Percentiles rank a stretch among this genome's conserved stretches.
Evolutionary conservation across 2,113 vertebrate genomes (phyloP).

Genomic region (Diglossa brunneiventris): DNA sequence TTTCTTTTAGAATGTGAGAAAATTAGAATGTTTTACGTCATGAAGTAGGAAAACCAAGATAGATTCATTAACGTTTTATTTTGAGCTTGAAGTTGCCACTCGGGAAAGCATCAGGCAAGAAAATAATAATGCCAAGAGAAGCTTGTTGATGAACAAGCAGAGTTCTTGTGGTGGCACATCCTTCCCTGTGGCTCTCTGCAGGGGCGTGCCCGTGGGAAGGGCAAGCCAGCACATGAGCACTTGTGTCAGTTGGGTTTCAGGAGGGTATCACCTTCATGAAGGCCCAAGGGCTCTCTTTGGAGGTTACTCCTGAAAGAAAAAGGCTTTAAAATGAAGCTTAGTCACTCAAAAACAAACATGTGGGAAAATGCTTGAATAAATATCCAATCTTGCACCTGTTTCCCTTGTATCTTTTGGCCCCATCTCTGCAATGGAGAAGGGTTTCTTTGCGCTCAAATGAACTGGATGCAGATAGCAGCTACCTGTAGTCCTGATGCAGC

Average conservation of each 20-base stretch:
- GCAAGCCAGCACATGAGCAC: not conserved
- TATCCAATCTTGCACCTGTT: not conserved
- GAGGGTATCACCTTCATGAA: not conserved
- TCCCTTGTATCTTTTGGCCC: not conserved
- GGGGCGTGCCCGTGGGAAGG: not conserved
- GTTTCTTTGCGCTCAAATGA: not conserved
- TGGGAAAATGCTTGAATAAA: not conserved
- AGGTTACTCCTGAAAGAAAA: not conserved
- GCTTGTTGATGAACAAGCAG: accelerated
- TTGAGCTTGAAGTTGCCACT: not conserved
- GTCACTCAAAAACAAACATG: not conserved
- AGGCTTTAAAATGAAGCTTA: not conserved
- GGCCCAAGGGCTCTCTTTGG: not conserved
- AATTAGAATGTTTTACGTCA: not conserved
- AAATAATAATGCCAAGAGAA: not conserved
- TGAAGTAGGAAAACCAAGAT: not conserved
- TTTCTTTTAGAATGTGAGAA: not conserved
- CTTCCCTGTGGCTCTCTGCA: not conserved
- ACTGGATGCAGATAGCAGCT: not conserved
- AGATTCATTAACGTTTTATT: not conserved
- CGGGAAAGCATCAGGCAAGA: not conserved
- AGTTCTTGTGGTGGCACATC: not conserved
- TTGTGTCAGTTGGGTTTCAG: not conserved
- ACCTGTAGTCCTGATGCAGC: not conserved
- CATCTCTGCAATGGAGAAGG: not conserved